phyloP scores from a whole-genome alignment of 2,113 vertebrate genomes.

The Perccottus glenii region DNA sequence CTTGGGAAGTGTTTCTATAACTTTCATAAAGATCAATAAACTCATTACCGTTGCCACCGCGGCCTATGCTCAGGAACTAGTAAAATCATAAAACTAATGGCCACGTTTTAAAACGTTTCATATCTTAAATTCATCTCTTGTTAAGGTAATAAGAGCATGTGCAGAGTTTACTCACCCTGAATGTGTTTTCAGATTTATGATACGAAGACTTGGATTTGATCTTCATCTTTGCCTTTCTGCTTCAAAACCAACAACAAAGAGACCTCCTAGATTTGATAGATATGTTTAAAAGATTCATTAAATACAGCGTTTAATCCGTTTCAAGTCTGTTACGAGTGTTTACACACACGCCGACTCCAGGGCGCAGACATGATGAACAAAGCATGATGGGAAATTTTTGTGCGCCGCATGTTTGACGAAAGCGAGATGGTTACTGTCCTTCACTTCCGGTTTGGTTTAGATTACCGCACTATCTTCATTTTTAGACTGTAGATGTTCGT shows the following conservation, averaged over 20 bases:
- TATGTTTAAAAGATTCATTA: slow-evolving; percentile 5
- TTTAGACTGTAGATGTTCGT: too few species aligned
- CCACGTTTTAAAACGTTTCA: not conserved
- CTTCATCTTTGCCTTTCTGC: slow-evolving; percentile 65
- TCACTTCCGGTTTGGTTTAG: slow-evolving; percentile 54
- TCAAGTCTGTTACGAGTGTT: slow-evolving; percentile 41
- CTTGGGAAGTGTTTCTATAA: too few species aligned
- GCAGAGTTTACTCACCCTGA: slow-evolving; percentile 82
- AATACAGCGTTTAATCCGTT: not conserved
- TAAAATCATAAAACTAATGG: too few species aligned
- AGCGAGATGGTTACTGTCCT: rapidly evolving
- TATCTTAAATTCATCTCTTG: too few species aligned
- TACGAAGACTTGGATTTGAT: slow-evolving; percentile 84
- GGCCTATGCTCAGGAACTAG: too few species aligned
- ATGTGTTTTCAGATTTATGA: slow-evolving; percentile 91
- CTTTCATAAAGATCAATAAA: too few species aligned
- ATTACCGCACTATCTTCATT: too few species aligned
- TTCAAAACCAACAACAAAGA: not conserved
- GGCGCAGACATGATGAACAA: slow-evolving; percentile 61
- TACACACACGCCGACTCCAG: slow-evolving; percentile 65
- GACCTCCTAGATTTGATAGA: not conserved
- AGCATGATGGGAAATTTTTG: slow-evolving; percentile 56
- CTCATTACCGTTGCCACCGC: too few species aligned
- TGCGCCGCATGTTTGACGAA: slow-evolving; percentile 54
- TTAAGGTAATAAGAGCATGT: slow-evolving; percentile 2